Conservation (phyloP, 2,888 invertebrate species). For the Diarsia dahlii region DNA sequence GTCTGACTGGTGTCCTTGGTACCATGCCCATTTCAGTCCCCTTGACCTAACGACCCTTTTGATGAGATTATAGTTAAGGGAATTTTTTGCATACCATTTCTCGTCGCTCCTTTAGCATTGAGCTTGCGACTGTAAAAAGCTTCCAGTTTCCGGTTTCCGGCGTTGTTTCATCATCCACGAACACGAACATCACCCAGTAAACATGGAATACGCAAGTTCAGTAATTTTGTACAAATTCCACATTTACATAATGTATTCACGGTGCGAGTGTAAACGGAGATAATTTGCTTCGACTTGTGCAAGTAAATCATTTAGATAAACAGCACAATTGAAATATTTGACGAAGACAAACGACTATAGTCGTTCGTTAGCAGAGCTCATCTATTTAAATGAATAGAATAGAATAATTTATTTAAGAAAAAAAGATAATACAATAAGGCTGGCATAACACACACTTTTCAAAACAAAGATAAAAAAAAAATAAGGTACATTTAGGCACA, state of each 20-base stretch:
- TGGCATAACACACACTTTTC: too few relatives aligned
- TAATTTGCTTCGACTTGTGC: slow-evolving; percentile 13
- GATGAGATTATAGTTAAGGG: neutral
- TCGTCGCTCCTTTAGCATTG: neutral
- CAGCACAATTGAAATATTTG: slow-evolving; percentile 18
- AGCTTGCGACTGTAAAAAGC: neutral
- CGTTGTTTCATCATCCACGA: neutral
- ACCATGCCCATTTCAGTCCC: neutral
- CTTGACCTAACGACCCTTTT: neutral
- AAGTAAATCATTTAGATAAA: slow-evolving; percentile 16
- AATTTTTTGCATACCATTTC: neutral
- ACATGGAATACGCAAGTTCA: neutral
- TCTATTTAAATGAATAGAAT: too few relatives aligned
- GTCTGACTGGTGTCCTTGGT: neutral
- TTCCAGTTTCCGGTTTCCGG: neutral
- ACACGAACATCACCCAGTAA: neutral
- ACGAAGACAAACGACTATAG: neutral
- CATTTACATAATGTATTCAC: slow-evolving; percentile 13
- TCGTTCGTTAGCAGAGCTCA: slow-evolving; percentile 5
- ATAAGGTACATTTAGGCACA: too few relatives aligned
- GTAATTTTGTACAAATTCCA: neutral
- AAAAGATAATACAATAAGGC: too few relatives aligned
- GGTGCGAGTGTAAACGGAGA: neutral
- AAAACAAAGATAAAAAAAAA: too few relatives aligned
- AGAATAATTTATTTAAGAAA: too few relatives aligned